phyloP scores from a whole-genome alignment of 2,113 vertebrate genomes.

The Lagenorhynchus albirostris region DNA sequence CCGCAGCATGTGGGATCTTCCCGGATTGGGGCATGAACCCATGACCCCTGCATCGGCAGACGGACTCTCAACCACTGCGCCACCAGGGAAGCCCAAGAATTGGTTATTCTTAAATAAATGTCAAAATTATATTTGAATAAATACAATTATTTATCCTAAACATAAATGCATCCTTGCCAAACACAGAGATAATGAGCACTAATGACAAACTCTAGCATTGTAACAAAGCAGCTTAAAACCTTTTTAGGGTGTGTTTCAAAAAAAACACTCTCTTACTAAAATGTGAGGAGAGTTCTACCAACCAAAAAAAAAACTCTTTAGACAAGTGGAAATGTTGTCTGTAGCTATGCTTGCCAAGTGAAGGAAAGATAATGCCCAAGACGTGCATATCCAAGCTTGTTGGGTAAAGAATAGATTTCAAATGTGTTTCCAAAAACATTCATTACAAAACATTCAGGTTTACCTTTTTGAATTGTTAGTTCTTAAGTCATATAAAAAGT shows the following conservation, averaged over 20 bases:
- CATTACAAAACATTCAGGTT: constrained; percentile 55
- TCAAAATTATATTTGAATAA: constrained; percentile 33
- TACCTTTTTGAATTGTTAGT: constrained; percentile 57
- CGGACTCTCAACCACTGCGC: no score
- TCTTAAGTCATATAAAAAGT: constrained; percentile 69
- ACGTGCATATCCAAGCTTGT: constrained; percentile 61
- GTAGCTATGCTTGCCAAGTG: constrained; percentile 37
- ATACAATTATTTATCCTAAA: constrained; percentile 49
- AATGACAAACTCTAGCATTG: constrained; percentile 45
- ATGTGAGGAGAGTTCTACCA: neutral
- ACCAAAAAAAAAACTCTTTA: constrained; percentile 49
- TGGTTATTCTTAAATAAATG: constrained; percentile 37
- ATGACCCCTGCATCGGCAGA: no score
- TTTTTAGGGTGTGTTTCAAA: constrained; percentile 37
- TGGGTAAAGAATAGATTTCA: constrained; percentile 65
- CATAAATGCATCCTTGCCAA: neutral
- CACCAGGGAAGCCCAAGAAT: no score
- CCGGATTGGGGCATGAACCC: no score
- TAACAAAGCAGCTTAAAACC: constrained; percentile 26
- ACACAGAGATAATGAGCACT: neutral
- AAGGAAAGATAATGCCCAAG: constrained; percentile 60
- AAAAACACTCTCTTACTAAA: constrained; percentile 36
- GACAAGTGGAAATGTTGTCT: constrained; percentile 53
- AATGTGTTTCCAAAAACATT: constrained; percentile 64
- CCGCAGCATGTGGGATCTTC: no score